phyloP scores from a whole-genome alignment of 2,113 vertebrate species.

The Eubucco bourcierii region DNA sequence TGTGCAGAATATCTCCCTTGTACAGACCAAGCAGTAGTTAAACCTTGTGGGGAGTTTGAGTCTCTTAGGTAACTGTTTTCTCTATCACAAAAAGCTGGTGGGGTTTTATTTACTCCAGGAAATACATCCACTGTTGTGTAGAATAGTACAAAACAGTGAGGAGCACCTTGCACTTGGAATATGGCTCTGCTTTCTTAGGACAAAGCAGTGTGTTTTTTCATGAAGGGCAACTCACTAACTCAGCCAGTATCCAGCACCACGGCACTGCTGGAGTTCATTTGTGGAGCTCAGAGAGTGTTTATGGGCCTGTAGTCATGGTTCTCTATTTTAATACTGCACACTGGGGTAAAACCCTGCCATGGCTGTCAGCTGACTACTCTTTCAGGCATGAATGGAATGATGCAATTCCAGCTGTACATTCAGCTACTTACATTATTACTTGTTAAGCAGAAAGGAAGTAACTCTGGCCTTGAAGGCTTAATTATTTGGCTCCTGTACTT shows the following conservation, averaged over 20 bases:
- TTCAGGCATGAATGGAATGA: neutral
- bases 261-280: neutral
- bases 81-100: neutral
- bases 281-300: neutral
- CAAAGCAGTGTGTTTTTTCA: neutral
- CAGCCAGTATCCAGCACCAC: neutral
- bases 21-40: neutral
- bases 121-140: neutral
- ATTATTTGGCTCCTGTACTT: neutral
- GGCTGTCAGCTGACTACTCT: neutral
- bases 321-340: neutral
- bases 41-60: neutral
- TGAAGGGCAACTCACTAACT: accelerated
- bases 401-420: neutral
- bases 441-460: neutral
- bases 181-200: neutral
- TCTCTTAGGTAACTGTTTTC: neutral
- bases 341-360: neutral
- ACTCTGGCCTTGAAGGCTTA: neutral
- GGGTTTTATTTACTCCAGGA: neutral
- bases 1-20: neutral
- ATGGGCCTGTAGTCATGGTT: no score
- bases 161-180: neutral
- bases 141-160: neutral
- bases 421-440: neutral